Evolutionary conservation across 2,113 vertebrate species (phyloP), one percentile per base, ranked within the genome.

Genomic region (Opisthocomus hoazin): DNA sequence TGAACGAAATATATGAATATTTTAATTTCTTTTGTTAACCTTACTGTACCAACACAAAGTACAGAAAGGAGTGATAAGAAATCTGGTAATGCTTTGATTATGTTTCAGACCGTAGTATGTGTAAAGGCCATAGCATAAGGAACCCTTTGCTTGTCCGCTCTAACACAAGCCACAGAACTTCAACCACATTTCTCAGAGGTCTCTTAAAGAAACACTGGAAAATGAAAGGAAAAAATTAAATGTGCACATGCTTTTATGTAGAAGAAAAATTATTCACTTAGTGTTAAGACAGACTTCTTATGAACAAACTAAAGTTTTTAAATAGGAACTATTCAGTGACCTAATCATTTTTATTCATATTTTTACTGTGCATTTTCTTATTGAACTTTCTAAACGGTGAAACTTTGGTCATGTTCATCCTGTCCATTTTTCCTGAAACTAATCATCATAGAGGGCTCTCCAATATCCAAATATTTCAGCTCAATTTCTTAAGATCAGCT

Each of bases 171-270:
- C 5, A 2, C 17, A 16, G 75, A 96, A 97, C 27, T 39, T 96
- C 91, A 80, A 51, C 93, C 61, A 26, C 32, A 21, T 69, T 87
- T 43, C 45, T 91, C 93, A 97, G 22, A 97, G 39, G 39, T 97
- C 96, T 37, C 64, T 50, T 81, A 97, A 93, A 71, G 96, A 97
- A 79, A 94, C 83, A 69, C 86, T 97, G 91, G 29, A 84, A 95
- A 92, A 90, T 10, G 6, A 68, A 65, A 48, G 22, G 46, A 45
- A 61, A 90, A 22, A 45, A 15, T 53, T 32, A 63, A 26, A 56
- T 48, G 36, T 30, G 53, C n/a, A 75, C 24, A 10, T 56, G 14
- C 24, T 80, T 74, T 41, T 29, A 41, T 27, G 7, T 39, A 46
- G 48, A 21, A 69, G 9, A 71, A 54, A 41, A 84, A 34, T 39